Evolutionary conservation across 2,113 vertebrate genomes (phyloP).

Genomic region (Morone saxatilis): DNA sequence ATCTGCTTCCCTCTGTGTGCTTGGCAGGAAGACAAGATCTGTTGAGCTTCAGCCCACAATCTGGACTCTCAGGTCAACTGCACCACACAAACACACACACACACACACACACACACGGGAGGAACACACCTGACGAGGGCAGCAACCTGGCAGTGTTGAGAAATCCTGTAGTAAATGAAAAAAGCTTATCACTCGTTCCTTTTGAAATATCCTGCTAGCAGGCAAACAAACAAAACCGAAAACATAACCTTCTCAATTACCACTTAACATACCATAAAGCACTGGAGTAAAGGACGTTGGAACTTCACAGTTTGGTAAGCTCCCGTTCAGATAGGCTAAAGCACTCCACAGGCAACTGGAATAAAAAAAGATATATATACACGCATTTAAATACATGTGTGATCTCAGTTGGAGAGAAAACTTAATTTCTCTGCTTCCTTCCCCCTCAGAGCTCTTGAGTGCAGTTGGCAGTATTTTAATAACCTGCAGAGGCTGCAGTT

Average conservation of each 20-base stretch:
- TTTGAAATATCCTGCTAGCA: not conserved
- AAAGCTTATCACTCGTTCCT: not conserved
- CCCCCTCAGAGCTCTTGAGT: not conserved
- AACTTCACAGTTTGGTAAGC: not conserved
- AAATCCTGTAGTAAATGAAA: not conserved
- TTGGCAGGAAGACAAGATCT: conserved; percentile 52
- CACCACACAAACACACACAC: conserved; percentile 4
- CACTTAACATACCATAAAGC: not conserved
- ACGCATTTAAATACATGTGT: not conserved
- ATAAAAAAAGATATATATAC: not conserved
- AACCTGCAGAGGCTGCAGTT: conserved; percentile 15
- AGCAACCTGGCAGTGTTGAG: not conserved
- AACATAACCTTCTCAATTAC: not conserved
- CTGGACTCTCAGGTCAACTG: conserved; percentile 42
- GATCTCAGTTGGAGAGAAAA: not conserved
- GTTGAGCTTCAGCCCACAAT: conserved; percentile 31
- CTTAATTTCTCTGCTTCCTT: not conserved
- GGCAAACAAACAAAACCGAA: not conserved
- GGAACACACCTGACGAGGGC: not conserved
- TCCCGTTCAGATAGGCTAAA: not conserved
- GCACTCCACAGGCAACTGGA: not conserved
- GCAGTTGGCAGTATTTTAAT: conserved; percentile 6
- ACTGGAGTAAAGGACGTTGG: too few species aligned
- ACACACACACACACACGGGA: not conserved
- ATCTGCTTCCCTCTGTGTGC: conserved; percentile 10